These are phyloP conservation scores for Halocynthia roretzi DNA, from an alignment of 23 tunicate species.

Conservation along the genomic window DNA sequence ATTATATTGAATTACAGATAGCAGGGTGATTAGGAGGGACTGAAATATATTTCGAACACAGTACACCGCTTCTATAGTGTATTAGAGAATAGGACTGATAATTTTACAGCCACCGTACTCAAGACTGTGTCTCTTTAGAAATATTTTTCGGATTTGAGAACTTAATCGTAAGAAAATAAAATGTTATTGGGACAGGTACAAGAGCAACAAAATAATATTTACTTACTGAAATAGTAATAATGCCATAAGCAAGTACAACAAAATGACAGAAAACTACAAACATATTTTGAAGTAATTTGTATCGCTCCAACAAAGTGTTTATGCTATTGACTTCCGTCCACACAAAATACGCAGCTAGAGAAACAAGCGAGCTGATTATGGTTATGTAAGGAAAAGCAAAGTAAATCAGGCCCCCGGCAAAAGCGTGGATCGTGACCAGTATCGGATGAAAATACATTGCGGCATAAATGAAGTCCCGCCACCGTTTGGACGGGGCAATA, in stretches of 20 bases:
- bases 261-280: slow-evolving; percentile 43
- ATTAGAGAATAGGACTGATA: too few relatives aligned
- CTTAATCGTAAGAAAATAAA: slow-evolving; percentile 32
- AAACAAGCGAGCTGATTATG: slow-evolving; percentile 33
- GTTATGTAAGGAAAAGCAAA: slow-evolving; percentile 56
- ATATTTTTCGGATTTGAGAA: slow-evolving; percentile 39
- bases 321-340: slow-evolving; percentile 20
- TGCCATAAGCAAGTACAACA: slow-evolving; percentile 27
- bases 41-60: too few relatives aligned
- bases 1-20: too few relatives aligned
- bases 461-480: slow-evolving; percentile 28
- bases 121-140: slow-evolving; percentile 1
- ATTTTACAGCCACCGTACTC: too few relatives aligned
- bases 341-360: slow-evolving; percentile 35
- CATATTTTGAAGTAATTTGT: slow-evolving; percentile 6
- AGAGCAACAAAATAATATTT: slow-evolving; percentile 27
- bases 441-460: slow-evolving; percentile 71
- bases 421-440: slow-evolving; percentile 48
- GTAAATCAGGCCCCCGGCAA: slow-evolving; percentile 63
- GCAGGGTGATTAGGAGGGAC: too few relatives aligned
- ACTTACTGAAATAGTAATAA: neutral
- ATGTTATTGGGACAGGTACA: slow-evolving; percentile 32
- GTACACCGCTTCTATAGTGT: too few relatives aligned
- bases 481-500: slow-evolving; percentile 13
- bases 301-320: neutral